These are phyloP conservation scores for Apis florea DNA, from an alignment of 1,140 invertebrate genomes.

Conservation along the genomic window DNA sequence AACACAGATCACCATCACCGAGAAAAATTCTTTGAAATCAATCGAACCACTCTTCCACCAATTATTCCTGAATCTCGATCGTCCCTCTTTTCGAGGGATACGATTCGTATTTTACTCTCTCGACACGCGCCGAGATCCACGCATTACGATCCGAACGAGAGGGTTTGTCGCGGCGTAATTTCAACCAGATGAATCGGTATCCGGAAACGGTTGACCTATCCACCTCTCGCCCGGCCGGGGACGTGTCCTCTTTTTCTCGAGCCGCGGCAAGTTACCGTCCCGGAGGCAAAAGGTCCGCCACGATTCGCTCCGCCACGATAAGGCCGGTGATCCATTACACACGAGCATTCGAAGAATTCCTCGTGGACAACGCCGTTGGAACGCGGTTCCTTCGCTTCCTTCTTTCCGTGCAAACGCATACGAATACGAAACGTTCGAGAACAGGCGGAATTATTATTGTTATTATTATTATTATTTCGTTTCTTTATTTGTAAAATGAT, in stretches of 20 bases:
- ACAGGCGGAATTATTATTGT: no score
- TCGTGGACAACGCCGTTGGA: conserved; percentile 18
- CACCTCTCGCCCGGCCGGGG: background rate
- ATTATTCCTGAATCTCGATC: no score
- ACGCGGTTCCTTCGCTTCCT: background rate
- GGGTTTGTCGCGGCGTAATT: conserved; percentile 24
- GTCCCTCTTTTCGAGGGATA: no score
- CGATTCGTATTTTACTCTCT: no score
- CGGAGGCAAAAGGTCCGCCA: conserved; percentile 27
- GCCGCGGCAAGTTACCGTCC: conserved; percentile 21
- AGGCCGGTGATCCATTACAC: conserved; percentile 48
- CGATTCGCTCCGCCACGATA: conserved; percentile 38
- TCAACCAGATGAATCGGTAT: conserved; percentile 53
- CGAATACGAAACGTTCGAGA: background rate
- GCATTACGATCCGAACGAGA: conserved; percentile 27
- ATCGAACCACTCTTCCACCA: no score
- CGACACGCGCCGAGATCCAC: no score
- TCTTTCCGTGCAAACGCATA: no score
- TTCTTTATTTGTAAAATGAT: no score
- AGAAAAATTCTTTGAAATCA: no score
- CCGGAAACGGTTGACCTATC: conserved; percentile 44
- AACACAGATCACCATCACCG: no score
- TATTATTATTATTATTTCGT: no score
- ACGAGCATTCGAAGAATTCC: conserved; percentile 52
- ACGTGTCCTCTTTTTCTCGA: conserved; percentile 28